Base-by-base conservation (phyloP, 2,797 vertebrate genomes). In the Siniperca obscura region DNA sequence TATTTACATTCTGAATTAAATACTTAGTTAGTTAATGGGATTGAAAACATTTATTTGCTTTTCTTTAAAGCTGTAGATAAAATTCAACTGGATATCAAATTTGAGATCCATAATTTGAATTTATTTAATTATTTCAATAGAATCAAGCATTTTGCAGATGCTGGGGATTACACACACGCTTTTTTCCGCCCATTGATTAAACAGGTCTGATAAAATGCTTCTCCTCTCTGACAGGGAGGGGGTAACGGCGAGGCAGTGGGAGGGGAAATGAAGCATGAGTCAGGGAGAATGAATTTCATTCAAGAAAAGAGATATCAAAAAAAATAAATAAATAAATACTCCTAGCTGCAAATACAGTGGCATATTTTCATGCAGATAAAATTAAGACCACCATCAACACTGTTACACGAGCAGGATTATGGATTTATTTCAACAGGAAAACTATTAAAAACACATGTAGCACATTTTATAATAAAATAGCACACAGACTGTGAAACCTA, bases 241-340 rank as follows among this genome's bases (percentile, higher is more conserved):
- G 75, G 84, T 38, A 36, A 83, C 40, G 87, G 78, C 25, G 78
- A 77, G 74, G 83, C 83, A 74, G 93, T 92, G 88, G 87, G 91
- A 83, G 90, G 94, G 81, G 85, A 92, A 64, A 73, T 17, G 69
- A 86, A 75, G 83, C 75, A 77, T 87, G 95, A 96, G 91, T 92
- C 92, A 89, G 87, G 59, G 87, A 88, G 86, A 96, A 86, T 82
- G 81, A 50, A 90, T 85, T 92, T 72, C 84, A 93, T 93, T 96
- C 91, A 93, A 84, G 86, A 89, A 74, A 90, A 86, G 25, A 52
- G 67, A 44, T 19, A 21, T 60, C 71, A 73, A 76, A 81, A 69
- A 90, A 30, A 30, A 89, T 83, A 78, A 75, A 74, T 80, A 69
- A 90, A n/a, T n/a, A 27, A 27, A 89, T 86, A 78, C 75, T 81